A percentile compares a stretch with the other conserved stretches of the same genome.
These are phyloP conservation scores for Hippopotamyrus pictus DNA, from an alignment of 2,797 vertebrate genomes.

Conservation along the genomic window DNA sequence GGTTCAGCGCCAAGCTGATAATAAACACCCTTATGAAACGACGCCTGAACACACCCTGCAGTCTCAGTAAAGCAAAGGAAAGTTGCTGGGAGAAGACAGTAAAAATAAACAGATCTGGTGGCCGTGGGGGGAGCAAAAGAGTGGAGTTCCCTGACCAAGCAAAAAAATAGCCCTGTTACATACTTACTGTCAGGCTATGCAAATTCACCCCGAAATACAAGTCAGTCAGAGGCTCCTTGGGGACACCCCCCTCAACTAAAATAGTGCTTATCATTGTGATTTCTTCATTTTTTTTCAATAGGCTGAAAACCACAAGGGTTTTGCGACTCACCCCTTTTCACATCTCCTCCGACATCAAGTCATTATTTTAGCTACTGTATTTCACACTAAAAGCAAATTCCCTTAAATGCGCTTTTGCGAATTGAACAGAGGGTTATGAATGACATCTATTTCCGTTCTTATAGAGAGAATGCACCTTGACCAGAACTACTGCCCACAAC, in stretches of 20 bases:
- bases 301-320: neutral
- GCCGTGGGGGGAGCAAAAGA: slow-evolving; percentile 11
- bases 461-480: neutral
- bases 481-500: neutral
- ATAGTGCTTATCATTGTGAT: neutral
- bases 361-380: neutral
- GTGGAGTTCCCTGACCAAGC: neutral
- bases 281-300: neutral
- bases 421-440: neutral
- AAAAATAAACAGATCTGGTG: slow-evolving; percentile 31
- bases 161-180: neutral
- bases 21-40: slow-evolving; percentile 56
- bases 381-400: neutral
- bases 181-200: neutral
- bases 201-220: neutral
- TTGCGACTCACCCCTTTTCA: neutral
- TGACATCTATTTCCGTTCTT: neutral
- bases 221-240: neutral
- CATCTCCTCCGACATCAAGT: neutral
- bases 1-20: slow-evolving; percentile 47
- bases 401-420: neutral
- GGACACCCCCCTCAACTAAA: neutral
- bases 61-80: slow-evolving; percentile 22
- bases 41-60: slow-evolving; percentile 50
- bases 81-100: slow-evolving; percentile 29